Percentiles rank a stretch among this genome's conserved stretches.
phyloP scores from a whole-genome alignment of 2,797 vertebrate species.

The Sebastes diploproa region DNA sequence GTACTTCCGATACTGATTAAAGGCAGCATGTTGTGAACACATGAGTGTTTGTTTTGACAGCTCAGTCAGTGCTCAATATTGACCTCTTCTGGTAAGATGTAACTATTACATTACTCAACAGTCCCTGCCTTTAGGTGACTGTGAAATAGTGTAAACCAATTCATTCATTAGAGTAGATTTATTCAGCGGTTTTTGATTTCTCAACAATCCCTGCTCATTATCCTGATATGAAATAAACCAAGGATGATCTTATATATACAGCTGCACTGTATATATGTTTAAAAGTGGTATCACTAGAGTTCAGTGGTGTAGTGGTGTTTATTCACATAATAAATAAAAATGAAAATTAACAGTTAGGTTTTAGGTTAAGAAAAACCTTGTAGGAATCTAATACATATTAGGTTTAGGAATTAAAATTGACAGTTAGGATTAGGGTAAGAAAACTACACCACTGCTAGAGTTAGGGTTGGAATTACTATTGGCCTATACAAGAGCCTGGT shows the following conservation, averaged over 20 bases:
- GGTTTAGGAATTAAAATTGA: too few relatives aligned
- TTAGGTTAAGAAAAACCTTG: too few relatives aligned
- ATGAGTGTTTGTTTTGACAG: slow-evolving; percentile 13
- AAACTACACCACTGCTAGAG: not conserved
- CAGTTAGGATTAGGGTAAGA: too few relatives aligned
- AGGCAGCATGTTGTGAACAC: not conserved
- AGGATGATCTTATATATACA: not conserved
- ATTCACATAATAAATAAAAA: too few relatives aligned
- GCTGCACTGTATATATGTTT: not conserved
- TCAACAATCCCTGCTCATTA: not conserved
- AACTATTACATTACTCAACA: not conserved
- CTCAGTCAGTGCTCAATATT: not conserved
- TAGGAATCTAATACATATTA: too few relatives aligned
- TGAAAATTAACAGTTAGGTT: too few relatives aligned
- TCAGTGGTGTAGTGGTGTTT: too few relatives aligned
- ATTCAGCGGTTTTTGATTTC: not conserved
- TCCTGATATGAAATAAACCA: not conserved
- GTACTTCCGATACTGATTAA: not conserved
- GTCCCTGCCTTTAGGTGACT: not conserved
- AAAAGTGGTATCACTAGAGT: not conserved
- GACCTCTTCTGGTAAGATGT: slow-evolving; percentile 18
- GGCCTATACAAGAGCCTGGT: not conserved
- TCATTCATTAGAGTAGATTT: not conserved
- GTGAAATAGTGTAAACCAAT: not conserved
- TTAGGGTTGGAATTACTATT: not conserved